Evolutionary conservation across 2,113 vertebrate species (phyloP).

Genomic region (Nothoprocta pentlandii): DNA sequence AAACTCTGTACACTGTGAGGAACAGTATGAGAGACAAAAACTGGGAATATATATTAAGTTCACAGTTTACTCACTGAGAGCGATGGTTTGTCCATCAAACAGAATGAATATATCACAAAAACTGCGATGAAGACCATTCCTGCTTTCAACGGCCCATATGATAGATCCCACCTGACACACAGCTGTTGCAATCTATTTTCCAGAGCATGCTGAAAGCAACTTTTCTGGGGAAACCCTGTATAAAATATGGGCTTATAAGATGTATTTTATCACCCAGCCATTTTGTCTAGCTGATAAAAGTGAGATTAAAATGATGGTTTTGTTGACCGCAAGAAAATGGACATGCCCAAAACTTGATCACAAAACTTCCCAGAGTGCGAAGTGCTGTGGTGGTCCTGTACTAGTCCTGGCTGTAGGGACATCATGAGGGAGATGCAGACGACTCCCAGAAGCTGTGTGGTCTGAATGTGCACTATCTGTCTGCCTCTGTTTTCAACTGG

Average conservation of each 20-base stretch:
- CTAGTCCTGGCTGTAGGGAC: not conserved
- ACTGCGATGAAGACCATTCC: not conserved
- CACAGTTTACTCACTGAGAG: not conserved
- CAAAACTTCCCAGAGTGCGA: not conserved
- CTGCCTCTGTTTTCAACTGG: not conserved
- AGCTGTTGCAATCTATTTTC: not conserved
- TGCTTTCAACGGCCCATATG: not conserved
- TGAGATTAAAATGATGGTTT: not conserved
- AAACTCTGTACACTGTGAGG: not conserved
- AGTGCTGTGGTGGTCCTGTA: not conserved
- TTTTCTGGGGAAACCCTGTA: not conserved
- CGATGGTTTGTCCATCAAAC: not conserved
- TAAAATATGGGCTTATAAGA: not conserved
- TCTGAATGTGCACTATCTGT: not conserved
- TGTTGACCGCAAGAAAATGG: not conserved
- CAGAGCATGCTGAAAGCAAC: not conserved
- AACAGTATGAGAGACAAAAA: not conserved
- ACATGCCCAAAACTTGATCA: not conserved
- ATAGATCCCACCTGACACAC: not conserved
- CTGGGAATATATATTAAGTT: not conserved
- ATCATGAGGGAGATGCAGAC: not conserved
- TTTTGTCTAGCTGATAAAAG: conserved; percentile 3
- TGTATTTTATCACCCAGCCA: not conserved
- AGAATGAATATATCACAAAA: not conserved
- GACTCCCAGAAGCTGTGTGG: not conserved